These are phyloP conservation scores for Campoletis raptor DNA, from an alignment of 2,888 invertebrate species.

Conservation along the genomic window DNA sequence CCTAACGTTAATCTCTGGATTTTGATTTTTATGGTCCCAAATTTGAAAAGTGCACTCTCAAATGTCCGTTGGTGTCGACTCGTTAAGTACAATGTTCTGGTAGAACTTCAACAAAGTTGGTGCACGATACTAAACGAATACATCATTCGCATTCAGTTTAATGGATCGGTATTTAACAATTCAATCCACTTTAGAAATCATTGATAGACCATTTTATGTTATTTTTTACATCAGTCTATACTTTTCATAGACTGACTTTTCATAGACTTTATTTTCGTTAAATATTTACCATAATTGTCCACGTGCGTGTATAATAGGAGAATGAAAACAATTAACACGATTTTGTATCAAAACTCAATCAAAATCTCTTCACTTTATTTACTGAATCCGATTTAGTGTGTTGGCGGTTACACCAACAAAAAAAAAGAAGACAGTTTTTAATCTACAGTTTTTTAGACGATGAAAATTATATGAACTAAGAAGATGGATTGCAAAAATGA, in stretches of 20 bases:
- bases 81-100: neutral
- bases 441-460: neutral
- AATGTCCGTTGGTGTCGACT: neutral
- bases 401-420: neutral
- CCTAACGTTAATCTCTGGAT: neutral
- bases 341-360: neutral
- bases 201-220: neutral
- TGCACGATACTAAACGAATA: neutral
- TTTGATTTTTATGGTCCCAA: neutral
- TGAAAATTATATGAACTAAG: neutral
- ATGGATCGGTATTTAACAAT: neutral
- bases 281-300: neutral
- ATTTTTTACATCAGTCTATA: neutral
- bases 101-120: neutral
- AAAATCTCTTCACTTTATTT: neutral
- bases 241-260: no score
- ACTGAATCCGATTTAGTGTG: neutral
- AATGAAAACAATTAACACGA: neutral
- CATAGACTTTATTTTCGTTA: no score
- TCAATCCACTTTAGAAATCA: neutral
- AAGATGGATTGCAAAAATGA: neutral
- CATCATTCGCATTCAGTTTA: neutral
- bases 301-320: neutral
- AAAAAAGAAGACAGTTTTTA: no score
- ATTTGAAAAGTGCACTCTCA: neutral